phyloP scores from a whole-genome alignment of 2,888 invertebrate species.

The Neelides folsomi region DNA sequence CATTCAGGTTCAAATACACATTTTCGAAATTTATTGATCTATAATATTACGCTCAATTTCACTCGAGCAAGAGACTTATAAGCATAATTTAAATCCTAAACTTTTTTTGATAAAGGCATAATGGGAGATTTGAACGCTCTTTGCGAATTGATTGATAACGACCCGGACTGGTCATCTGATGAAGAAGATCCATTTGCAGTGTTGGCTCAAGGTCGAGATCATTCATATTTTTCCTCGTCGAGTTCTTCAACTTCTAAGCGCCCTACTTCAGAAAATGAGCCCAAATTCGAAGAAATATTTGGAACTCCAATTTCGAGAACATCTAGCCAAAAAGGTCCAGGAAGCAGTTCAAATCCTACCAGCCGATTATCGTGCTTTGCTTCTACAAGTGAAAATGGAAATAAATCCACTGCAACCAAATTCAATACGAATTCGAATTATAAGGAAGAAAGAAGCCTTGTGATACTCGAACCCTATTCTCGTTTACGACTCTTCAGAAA shows the following conservation, averaged over 20 bases:
- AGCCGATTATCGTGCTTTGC: not conserved
- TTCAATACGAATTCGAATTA: not conserved
- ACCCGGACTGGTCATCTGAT: slow-evolving; percentile 17
- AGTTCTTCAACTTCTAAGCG: not conserved
- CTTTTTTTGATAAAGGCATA: no score
- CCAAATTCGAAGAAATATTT: slow-evolving; percentile 20
- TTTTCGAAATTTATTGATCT: no score
- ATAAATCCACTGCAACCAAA: not conserved
- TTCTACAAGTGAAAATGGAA: not conserved
- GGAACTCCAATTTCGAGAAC: slow-evolving; percentile 24
- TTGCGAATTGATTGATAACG: slow-evolving; percentile 12
- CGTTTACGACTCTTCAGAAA: slow-evolving; percentile 15
- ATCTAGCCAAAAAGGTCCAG: not conserved
- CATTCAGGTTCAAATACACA: no score
- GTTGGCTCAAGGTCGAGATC: no score
- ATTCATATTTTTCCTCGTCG: no score
- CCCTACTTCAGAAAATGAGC: not conserved
- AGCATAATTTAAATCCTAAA: no score
- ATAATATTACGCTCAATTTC: no score
- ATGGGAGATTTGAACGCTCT: slow-evolving; percentile 11
- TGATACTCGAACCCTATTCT: slow-evolving; percentile 17
- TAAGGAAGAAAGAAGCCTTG: not conserved
- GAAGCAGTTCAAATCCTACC: not conserved
- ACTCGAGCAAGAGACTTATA: no score
- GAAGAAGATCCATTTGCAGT: slow-evolving; percentile 9